Evolutionary conservation across 2,888 invertebrate species (phyloP).

Genomic region (Drosophila subquinaria): DNA sequence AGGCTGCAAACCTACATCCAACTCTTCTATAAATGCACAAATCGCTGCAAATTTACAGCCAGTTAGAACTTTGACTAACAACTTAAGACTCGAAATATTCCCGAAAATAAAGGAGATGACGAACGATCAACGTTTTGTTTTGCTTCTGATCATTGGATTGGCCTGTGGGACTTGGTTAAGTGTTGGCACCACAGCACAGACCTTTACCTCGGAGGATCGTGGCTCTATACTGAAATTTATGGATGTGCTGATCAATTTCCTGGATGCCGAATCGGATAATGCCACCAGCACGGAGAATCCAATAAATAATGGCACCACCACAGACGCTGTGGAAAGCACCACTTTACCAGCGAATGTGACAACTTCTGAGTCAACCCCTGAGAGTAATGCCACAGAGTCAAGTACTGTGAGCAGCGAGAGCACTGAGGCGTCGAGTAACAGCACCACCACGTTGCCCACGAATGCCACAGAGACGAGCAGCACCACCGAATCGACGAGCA

Average conservation of each 20-base stretch:
- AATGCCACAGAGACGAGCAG: constrained; percentile 2
- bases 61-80: constrained; percentile 56
- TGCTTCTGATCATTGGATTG: constrained; percentile 47
- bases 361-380: constrained; percentile 18
- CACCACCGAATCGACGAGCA: constrained; percentile 5
- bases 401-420: constrained; percentile 1
- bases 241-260: constrained; percentile 58
- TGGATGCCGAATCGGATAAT: constrained; percentile 52
- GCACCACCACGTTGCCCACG: constrained; percentile 11
- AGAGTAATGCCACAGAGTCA: constrained; percentile 12
- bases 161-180: constrained; percentile 25
- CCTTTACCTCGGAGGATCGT: constrained; percentile 61
- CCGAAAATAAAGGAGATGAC: constrained; percentile 23
- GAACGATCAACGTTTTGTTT: constrained; percentile 44
- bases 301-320: constrained; percentile 3
- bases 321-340: constrained; percentile 38
- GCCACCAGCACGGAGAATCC: constrained; percentile 29
- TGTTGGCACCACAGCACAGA: constrained; percentile 43
- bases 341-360: constrained; percentile 19
- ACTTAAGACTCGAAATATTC: neutral
- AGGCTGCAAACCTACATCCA: neutral
- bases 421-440: constrained; percentile 18
- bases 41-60: constrained; percentile 23
- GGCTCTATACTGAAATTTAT: constrained; percentile 59
- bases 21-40: constrained; percentile 59